phyloP scores from a whole-genome alignment of 2,797 vertebrate species.

The Sebastes cheni region DNA sequence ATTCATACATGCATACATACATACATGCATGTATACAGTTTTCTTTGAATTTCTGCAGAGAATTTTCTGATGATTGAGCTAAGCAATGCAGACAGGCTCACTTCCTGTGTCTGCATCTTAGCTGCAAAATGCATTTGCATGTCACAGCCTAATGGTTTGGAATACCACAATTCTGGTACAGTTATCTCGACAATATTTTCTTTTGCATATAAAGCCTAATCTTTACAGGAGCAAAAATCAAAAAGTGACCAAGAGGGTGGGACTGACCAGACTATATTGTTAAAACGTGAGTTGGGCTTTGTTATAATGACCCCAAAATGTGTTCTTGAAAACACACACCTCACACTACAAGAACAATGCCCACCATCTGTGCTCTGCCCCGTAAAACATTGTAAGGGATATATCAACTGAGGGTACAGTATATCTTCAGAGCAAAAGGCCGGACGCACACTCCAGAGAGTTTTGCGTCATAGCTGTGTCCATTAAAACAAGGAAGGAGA shows the following conservation, averaged over 20 bases:
- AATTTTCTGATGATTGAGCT: background rate
- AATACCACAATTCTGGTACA: background rate
- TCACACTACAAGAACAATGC: slow-evolving; percentile 16
- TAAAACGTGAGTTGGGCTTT: background rate
- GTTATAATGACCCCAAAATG: background rate
- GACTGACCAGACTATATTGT: background rate
- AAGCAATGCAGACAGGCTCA: slow-evolving; percentile 6
- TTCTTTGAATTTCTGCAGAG: background rate
- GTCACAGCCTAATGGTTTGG: background rate
- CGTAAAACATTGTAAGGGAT: slow-evolving; percentile 21
- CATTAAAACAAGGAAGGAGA: slow-evolving; percentile 38
- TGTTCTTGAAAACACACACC: slow-evolving; percentile 18
- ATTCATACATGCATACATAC: no score
- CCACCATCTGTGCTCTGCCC: slow-evolving; percentile 38
- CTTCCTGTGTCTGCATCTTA: slow-evolving; percentile 22
- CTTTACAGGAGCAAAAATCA: background rate
- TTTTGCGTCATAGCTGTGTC: slow-evolving; percentile 39
- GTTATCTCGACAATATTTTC: background rate
- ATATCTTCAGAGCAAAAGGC: slow-evolving; percentile 45
- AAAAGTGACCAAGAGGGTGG: background rate
- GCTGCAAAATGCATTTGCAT: slow-evolving; percentile 17
- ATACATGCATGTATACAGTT: background rate
- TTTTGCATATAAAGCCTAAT: background rate
- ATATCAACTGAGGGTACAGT: slow-evolving; percentile 31
- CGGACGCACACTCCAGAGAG: slow-evolving; percentile 29